Base-by-base conservation (phyloP, 2,797 vertebrate genomes). In the Poeciliopsis presidionis region DNA sequence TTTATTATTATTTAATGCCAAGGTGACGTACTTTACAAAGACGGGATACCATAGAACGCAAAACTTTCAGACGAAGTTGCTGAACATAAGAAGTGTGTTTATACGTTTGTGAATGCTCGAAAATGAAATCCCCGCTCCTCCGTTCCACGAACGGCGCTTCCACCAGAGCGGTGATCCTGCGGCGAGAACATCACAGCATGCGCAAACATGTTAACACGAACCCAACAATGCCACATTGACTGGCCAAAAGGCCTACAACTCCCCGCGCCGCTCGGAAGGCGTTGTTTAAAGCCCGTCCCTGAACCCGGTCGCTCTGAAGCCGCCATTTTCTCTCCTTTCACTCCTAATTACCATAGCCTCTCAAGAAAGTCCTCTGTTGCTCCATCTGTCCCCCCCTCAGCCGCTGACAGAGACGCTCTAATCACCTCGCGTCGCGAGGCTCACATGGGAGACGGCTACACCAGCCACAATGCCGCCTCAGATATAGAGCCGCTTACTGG, bases 351-450 rank as follows among this genome's bases (percentile, higher is more conserved):
- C 93, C 94, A 92, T 90, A 83, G 93, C 92, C 92, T 94, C 93
- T 95, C 95, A 91, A 94, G 93, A 95, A 95, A 94, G 91, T 95
- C 92, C 91, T 82, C 90, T 91, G 93, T 94, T 94, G 89, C 95
- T 95, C 96, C 95, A 96, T 96, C 95, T 96, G 95, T 96, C 93
- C 91, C 89, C 91, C 91, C 89, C 91, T 91, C 92, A 87, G 91
- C 89, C 83, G 85, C 90, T 85, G 90, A 93, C 93, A 90, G 88
- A 88, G 89, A 94, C 91, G 89, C 93, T 95, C 95, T 94, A 95
- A 94, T 95, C 95, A 95, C 95, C 95, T 95, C 92, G 77, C 92
- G 84, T 91, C 88, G 92, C 90, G 85, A 89, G 87, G 87, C 93
- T 93, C 94, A 90, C 94, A 92, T 91, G 92, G 92, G 92, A 90